phyloP scores from a whole-genome alignment of 2,888 invertebrate species.

The Epistrophella euchroma region DNA sequence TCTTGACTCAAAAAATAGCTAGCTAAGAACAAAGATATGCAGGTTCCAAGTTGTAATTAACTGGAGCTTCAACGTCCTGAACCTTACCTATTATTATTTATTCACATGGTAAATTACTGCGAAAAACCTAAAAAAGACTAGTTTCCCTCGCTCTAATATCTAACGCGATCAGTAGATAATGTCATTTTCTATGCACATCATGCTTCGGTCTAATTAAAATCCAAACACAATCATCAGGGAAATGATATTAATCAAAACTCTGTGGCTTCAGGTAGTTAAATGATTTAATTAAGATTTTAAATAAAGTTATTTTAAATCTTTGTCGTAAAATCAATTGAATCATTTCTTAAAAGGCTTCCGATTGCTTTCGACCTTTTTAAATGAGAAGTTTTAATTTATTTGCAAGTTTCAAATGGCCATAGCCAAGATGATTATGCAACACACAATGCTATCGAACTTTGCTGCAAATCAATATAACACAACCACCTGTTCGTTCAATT shows the following conservation, averaged over 20 bases:
- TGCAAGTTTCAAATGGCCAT: not conserved
- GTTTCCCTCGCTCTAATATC: no score
- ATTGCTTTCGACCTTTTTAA: slow-evolving; percentile 21
- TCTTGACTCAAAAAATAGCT: no score
- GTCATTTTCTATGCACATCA: not conserved
- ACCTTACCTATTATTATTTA: no score
- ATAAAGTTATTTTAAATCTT: slow-evolving; percentile 12
- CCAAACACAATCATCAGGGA: not conserved
- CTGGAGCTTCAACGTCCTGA: no score
- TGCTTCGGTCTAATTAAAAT: no score
- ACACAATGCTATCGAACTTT: slow-evolving; percentile 4
- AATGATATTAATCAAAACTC: not conserved
- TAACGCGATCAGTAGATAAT: no score
- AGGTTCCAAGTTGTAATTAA: no score
- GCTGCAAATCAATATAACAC: not conserved
- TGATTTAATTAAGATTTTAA: slow-evolving; percentile 6
- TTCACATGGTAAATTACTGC: no score
- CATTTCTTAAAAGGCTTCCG: not conserved
- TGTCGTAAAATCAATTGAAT: not conserved
- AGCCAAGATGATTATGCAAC: not conserved
- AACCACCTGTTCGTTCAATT: slow-evolving; percentile 54
- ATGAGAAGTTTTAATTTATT: not conserved
- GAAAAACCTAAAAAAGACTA: no score
- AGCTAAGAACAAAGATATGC: no score
- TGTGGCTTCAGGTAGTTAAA: not conserved